Conservation (phyloP, 2,888 invertebrate species). For the Patella depressa region DNA sequence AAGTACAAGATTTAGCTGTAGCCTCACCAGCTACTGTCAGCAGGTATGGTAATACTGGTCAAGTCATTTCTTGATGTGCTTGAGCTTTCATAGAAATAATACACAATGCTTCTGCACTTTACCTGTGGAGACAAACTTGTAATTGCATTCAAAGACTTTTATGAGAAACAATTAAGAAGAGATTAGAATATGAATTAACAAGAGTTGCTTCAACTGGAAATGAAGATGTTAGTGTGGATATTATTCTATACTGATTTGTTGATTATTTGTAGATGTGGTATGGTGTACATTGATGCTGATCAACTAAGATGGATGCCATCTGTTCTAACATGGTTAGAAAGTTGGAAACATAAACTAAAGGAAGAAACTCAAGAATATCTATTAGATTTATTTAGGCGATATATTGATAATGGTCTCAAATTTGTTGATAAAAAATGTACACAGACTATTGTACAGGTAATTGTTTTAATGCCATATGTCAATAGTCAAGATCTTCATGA, state of each 20-base stretch:
- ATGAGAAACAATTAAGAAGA: too few species aligned
- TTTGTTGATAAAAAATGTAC: conserved; percentile 81
- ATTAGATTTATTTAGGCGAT: conserved; percentile 77
- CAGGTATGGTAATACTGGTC: conserved; percentile 70
- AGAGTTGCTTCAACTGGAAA: too few species aligned
- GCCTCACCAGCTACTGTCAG: conserved; percentile 93
- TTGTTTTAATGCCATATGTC: neutral
- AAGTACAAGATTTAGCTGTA: conserved; percentile 83
- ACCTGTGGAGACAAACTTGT: neutral
- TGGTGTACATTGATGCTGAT: conserved; percentile 90
- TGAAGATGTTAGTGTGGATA: neutral
- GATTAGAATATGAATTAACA: too few species aligned
- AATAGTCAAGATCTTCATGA: too few species aligned
- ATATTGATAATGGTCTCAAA: conserved; percentile 79
- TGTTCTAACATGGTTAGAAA: conserved; percentile 83
- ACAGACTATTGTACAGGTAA: conserved; percentile 83
- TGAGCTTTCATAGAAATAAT: neutral
- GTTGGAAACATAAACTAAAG: conserved; percentile 72
- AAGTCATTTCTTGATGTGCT: neutral
- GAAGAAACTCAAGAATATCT: conserved; percentile 77
- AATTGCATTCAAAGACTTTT: too few species aligned
- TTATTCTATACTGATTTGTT: conserved; percentile 7
- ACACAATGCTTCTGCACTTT: neutral
- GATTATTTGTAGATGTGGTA: conserved; percentile 75
- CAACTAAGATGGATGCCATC: conserved; percentile 87